Percentiles rank a stretch among this genome's conserved stretches.
These are phyloP conservation scores for Tricholaema leucomelas DNA, from an alignment of 2,113 vertebrate genomes.

Conservation along the genomic window DNA sequence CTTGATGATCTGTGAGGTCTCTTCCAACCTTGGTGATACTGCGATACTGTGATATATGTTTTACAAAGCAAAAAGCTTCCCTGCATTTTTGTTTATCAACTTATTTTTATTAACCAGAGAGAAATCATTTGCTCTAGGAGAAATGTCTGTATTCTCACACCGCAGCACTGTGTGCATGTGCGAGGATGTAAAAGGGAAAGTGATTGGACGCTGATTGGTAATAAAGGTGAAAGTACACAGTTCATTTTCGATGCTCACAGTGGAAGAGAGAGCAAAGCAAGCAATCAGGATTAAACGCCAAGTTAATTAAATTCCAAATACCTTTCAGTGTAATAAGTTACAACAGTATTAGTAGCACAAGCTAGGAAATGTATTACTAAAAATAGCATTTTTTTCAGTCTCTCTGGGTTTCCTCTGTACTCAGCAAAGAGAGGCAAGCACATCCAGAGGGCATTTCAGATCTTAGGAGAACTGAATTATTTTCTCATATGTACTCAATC, in stretches of 20 bases:
- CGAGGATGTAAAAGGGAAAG: constrained; percentile 22
- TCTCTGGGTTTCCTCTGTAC: constrained; percentile 3
- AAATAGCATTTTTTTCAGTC: constrained; percentile 29
- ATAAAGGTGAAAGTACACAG: constrained; percentile 26
- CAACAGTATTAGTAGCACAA: not conserved
- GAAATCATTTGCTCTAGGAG: not conserved
- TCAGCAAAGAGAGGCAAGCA: not conserved
- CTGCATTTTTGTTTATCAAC: not conserved
- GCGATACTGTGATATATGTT: no score
- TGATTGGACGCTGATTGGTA: constrained; percentile 1
- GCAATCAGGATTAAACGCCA: constrained; percentile 44
- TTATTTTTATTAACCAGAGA: not conserved
- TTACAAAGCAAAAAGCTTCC: not conserved
- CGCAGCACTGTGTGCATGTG: not conserved
- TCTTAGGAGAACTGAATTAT: not conserved
- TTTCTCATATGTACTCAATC: not conserved
- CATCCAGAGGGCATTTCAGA: constrained; percentile 5
- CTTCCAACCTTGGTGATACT: no score
- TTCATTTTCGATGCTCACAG: not conserved
- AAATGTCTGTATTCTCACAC: not conserved
- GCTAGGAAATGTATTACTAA: constrained; percentile 44
- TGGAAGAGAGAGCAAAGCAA: constrained; percentile 20
- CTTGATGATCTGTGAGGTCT: no score
- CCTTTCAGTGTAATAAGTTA: constrained; percentile 33
- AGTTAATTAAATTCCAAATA: constrained; percentile 57